A percentile compares a stretch with the other conserved stretches of the same genome.
Evolutionary conservation across 1,140 invertebrate genomes (phyloP).

Genomic region (Archivesica marissinica): DNA sequence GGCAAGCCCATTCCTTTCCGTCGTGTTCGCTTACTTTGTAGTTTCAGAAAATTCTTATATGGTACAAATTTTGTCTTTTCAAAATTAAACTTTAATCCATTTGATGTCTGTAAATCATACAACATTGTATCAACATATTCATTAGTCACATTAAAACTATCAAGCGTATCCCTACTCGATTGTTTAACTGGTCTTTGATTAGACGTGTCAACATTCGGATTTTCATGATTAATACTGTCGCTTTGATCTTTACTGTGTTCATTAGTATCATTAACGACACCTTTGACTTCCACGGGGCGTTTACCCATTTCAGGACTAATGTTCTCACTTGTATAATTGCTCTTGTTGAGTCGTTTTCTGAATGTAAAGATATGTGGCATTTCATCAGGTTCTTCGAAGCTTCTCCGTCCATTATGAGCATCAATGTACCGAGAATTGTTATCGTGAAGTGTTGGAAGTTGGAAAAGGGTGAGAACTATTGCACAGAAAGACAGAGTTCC

Average conservation of each 20-base stretch:
- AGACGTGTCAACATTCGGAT: background rate
- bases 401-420: background rate
- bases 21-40: slow-evolving; percentile 38
- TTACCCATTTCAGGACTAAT: slow-evolving; percentile 57
- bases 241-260: slow-evolving; percentile 56
- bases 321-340: slow-evolving; percentile 59
- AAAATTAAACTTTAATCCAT: slow-evolving; percentile 63
- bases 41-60: slow-evolving; percentile 50
- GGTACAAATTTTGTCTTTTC: slow-evolving; percentile 42
- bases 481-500: slow-evolving; percentile 48
- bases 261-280: slow-evolving; percentile 31
- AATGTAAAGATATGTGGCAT: slow-evolving; percentile 57
- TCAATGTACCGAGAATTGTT: background rate
- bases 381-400: slow-evolving; percentile 14
- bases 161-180: background rate
- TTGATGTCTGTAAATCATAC: slow-evolving; percentile 47
- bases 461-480: slow-evolving; percentile 40
- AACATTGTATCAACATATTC: slow-evolving; percentile 46
- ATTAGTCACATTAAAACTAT: slow-evolving; percentile 42
- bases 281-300: slow-evolving; percentile 60
- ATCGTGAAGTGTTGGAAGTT: slow-evolving; percentile 47
- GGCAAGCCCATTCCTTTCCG: slow-evolving; percentile 47
- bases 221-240: slow-evolving; percentile 47
- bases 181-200: slow-evolving; percentile 1
- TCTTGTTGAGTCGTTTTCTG: slow-evolving; percentile 61